Conservation (phyloP, 2,888 invertebrate species). For the Amphipyra berbera region DNA sequence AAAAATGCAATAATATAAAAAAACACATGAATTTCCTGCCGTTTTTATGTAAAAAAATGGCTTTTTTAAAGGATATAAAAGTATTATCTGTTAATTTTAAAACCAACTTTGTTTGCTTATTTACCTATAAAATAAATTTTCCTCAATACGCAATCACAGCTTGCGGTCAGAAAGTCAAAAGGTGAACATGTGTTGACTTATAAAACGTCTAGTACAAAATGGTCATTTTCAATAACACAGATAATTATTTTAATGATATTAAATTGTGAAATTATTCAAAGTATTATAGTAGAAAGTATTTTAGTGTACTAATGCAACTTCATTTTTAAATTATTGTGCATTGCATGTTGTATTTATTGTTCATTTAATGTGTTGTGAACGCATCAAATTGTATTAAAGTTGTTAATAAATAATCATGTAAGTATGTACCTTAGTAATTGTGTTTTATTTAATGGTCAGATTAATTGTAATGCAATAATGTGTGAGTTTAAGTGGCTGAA, state of each 20-base stretch:
- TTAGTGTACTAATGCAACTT: conserved; percentile 54
- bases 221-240: conserved; percentile 47
- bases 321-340: conserved; percentile 64
- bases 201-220: conserved; percentile 56
- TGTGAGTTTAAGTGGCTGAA: not conserved
- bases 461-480: not conserved
- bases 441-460: conserved; percentile 30
- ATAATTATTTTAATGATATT: conserved; percentile 45
- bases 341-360: conserved; percentile 67
- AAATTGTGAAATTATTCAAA: conserved; percentile 61
- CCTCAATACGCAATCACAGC: conserved; percentile 20
- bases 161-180: too few relatives aligned
- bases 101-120: conserved; percentile 12
- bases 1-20: conserved; percentile 14
- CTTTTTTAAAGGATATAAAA: conserved; percentile 9
- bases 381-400: conserved; percentile 56
- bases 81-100: conserved; percentile 15
- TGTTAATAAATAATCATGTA: conserved; percentile 61
- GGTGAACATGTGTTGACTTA: conserved; percentile 27
- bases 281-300: conserved; percentile 69
- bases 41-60: conserved; percentile 42
- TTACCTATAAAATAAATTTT: conserved; percentile 22
- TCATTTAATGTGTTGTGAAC: conserved; percentile 60
- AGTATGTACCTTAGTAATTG: conserved; percentile 21
- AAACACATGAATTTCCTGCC: conserved; percentile 10